Evolutionary conservation across 2,113 vertebrate genomes (phyloP), one percentile per base, ranked within the genome.

Genomic region (Dromaius novaehollandiae): DNA sequence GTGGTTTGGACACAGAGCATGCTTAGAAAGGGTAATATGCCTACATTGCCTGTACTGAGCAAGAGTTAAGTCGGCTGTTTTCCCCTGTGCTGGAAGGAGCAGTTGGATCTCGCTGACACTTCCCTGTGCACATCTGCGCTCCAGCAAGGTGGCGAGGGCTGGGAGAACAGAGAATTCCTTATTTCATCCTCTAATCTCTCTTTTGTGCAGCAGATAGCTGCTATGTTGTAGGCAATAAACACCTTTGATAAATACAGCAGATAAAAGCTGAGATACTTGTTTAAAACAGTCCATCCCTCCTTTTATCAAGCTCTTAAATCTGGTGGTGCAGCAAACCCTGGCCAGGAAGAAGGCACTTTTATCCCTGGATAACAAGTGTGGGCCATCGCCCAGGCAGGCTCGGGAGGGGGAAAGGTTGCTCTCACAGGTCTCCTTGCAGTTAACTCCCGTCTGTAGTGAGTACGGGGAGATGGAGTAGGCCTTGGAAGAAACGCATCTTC

Each of bases 61-160:
- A 30, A 17, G 38, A 40, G 20, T 44, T 42, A 0, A 1, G 34
- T 32, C 0, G 0, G 28, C 24, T 2, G 0, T n/a, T 92, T 82
- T 65, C 6, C 25, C 12, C 13, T 20, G 79, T 25, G 58, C 42
- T 88, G 70, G 58, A 18, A 85, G 76, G 61, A 73, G 13, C 20
- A 26, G 26, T 11, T 58, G 61, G 58, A 63, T 53, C 58, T 74
- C 63, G 6, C 5, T 6, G 26, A 30, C 0, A 0, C 58, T 94
- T 82, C 58, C 34, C 46, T 89, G 2, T 0, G 1, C 18, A 9
- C 12, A 16, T 22, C 0, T 2, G 28, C 56, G 64, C 56, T 82
- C 46, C 75, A 42, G 15, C 30, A 21, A 40, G 20, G 26, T 2
- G 19, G 11, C 11, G 18, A 76, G 44, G 36, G 30, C 42, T 87